Percentiles rank a stretch among this genome's conserved stretches.
Conservation (phyloP, 2,797 vertebrate genomes). For the Momotus momota region DNA sequence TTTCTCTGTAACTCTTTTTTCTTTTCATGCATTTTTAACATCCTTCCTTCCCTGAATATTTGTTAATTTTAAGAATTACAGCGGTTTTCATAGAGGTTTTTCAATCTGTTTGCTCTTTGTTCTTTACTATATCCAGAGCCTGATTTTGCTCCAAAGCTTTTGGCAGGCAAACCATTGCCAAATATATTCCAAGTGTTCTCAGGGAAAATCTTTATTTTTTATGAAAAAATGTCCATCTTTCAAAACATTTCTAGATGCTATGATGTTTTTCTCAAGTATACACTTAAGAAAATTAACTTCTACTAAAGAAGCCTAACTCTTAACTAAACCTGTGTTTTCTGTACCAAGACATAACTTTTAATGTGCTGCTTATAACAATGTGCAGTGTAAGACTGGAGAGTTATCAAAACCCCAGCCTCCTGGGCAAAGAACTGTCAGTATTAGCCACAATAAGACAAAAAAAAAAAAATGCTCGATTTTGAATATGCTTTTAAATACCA, state of each 20-base stretch:
- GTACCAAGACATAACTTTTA: background rate
- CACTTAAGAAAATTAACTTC: background rate
- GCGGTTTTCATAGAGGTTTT: background rate
- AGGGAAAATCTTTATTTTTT: background rate
- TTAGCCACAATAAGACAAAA: background rate
- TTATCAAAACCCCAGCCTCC: background rate
- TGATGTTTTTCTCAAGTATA: background rate
- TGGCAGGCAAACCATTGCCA: background rate
- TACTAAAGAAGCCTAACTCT: background rate
- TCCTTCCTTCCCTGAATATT: background rate
- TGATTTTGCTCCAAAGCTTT: background rate
- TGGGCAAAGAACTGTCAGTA: background rate
- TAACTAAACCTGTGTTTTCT: background rate
- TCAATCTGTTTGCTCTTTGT: background rate
- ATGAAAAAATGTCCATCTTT: background rate
- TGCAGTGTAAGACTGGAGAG: background rate
- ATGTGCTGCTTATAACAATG: background rate
- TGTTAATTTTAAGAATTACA: background rate
- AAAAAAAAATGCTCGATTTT: background rate
- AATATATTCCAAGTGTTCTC: background rate
- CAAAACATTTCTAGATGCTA: background rate
- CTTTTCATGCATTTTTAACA: background rate
- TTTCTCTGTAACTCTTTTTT: background rate
- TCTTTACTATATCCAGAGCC: background rate
- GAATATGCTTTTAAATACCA: background rate